Evolutionary conservation across 2,888 invertebrate species (phyloP), one percentile per base, ranked within the genome.

Genomic region (Anthrax anthrax): DNA sequence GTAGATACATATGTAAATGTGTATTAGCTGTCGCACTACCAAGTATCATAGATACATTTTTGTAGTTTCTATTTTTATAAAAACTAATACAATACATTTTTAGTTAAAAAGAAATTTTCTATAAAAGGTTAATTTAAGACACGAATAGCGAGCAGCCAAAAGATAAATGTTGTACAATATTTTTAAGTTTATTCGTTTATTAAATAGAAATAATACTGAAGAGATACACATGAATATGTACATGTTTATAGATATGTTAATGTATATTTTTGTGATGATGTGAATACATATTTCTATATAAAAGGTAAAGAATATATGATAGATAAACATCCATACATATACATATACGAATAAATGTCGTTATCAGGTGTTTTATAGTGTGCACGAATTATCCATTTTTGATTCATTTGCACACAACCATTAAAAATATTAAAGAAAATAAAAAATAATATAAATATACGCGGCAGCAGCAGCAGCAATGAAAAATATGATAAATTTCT

Each of bases 341-440:
- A 23, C 8, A 23, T 23, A 8, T 23, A 23, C 23, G 23, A 23
- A 8, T 23, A 23, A 9, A 32, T 32, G 29, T 32, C 29, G 48
- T 48, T 48, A 48, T 48, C 48, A 48, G 48, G 48, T 48, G 48
- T 48, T 48, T 48, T 48, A 42, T 39, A 45, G 48, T 42, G 42
- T 45, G 44, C 48, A 48, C 42, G 45, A 48, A 44, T 44, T 47
- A 45, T 39, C 48, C 38, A 42, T 44, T 48, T n/a, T 39, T 27
- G 18, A 44, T 42, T 47, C 47, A 47, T 47, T 47, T 47, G 37
- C 40, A 38, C 44, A 42, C 39, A 37, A 42, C 42, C 39, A 34
- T 34, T 13, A 39, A 42, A 37, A 48, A 42, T 44, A 45, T 32
- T 32, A 32, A 12, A 32, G 12, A 27, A 27, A 8, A 27, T 1